Evolutionary conservation across 2,888 invertebrate species (phyloP).

Genomic region (Gastrophysa polygoni): DNA sequence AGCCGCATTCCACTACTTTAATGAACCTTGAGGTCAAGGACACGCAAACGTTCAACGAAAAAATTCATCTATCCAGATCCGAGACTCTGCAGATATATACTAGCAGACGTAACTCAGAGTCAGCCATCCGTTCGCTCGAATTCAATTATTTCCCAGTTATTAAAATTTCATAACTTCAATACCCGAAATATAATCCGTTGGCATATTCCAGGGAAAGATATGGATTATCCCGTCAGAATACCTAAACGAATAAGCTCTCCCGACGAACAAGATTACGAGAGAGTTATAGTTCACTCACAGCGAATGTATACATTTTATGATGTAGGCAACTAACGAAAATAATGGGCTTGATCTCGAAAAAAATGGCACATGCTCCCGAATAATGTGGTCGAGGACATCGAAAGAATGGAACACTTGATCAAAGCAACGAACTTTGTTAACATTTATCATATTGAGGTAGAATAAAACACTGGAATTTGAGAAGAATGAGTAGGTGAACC

Average conservation of each 20-base stretch:
- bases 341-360: constrained; percentile 7
- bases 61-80: too few species aligned
- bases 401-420: neutral
- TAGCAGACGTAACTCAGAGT: neutral
- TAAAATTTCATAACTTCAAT: constrained; percentile 24
- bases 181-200: constrained; percentile 21
- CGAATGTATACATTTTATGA: constrained; percentile 16
- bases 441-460: neutral
- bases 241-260: constrained; percentile 27
- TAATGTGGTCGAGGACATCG: neutral
- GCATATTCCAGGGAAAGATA: constrained; percentile 23
- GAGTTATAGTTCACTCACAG: constrained; percentile 24
- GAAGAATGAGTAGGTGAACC: too few species aligned
- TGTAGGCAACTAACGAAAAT: constrained; percentile 16
- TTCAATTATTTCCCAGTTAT: constrained; percentile 17
- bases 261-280: constrained; percentile 24
- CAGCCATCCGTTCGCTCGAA: neutral
- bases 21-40: too few species aligned
- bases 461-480: too few species aligned
- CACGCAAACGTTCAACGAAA: too few species aligned
- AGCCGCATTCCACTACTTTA: too few species aligned
- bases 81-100: neutral
- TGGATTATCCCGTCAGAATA: constrained; percentile 27
- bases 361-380: constrained; percentile 9
- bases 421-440: neutral